Percentiles rank a stretch among this genome's conserved stretches.
Evolutionary conservation across 92 coral and sea anemone species (phyloP).

Genomic region (Pocillopora meandrina): DNA sequence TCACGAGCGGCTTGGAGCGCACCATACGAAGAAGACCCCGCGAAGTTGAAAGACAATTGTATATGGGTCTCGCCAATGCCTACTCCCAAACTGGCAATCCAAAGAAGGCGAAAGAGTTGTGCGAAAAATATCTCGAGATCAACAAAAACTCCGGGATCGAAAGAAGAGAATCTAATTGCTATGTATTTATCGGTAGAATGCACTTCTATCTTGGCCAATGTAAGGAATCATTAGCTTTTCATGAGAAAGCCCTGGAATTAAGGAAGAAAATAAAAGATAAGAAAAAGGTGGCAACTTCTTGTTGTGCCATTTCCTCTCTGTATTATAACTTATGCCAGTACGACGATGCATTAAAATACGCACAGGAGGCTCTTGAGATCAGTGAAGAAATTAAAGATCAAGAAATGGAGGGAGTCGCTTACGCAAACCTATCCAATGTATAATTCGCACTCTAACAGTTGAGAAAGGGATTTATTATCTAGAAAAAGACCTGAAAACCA

Average conservation of each 20-base stretch:
- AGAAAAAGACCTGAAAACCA: background rate
- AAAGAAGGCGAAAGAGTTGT: background rate
- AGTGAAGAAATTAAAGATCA: background rate
- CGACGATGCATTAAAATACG: background rate
- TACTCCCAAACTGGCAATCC: background rate
- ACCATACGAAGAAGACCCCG: background rate
- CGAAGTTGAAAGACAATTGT: background rate
- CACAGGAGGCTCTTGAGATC: constrained; percentile 3
- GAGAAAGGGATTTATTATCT: background rate
- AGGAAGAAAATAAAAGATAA: background rate
- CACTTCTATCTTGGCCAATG: background rate
- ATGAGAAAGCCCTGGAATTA: background rate
- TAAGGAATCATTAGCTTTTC: background rate
- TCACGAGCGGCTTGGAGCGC: background rate
- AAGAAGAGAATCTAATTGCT: background rate
- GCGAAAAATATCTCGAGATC: background rate
- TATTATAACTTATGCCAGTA: background rate
- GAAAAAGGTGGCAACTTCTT: background rate
- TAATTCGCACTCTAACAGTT: background rate
- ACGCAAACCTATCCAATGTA: background rate
- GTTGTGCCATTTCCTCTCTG: background rate
- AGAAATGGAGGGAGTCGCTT: background rate
- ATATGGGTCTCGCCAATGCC: background rate
- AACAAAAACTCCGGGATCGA: background rate
- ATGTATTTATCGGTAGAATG: background rate